These are phyloP conservation scores for Acrossocheilus fasciatus DNA, from an alignment of 2,797 vertebrate genomes.

Conservation along the genomic window DNA sequence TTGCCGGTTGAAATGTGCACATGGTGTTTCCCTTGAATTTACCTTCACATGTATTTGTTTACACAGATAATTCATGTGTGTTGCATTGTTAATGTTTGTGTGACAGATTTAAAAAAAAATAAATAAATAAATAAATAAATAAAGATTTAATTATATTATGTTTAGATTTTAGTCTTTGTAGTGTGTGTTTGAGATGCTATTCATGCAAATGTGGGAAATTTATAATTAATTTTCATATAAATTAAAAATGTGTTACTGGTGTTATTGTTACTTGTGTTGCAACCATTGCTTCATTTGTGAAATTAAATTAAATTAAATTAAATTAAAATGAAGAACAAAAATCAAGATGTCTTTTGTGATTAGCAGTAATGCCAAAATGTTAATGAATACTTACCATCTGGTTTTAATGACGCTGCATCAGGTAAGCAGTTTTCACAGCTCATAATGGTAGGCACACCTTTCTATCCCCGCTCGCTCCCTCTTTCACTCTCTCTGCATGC, in stretches of 20 bases:
- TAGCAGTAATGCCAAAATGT: background rate
- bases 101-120: background rate
- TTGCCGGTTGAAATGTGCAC: background rate
- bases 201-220: background rate
- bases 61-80: too few species aligned
- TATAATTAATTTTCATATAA: too few species aligned
- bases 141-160: background rate
- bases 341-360: background rate
- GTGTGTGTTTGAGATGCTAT: background rate
- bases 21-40: background rate
- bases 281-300: too few species aligned
- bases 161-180: background rate
- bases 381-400: background rate
- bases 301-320: background rate
- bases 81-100: background rate
- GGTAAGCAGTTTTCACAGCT: background rate
- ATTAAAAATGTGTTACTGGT: too few species aligned
- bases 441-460: background rate
- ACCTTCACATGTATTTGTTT: too few species aligned
- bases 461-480: background rate
- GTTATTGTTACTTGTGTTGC: too few species aligned
- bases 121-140: too few species aligned
- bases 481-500: background rate
- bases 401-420: background rate
- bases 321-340: background rate